Base-by-base conservation (phyloP, 2,888 invertebrate genomes). In the Scaptomyza caliginosa region DNA sequence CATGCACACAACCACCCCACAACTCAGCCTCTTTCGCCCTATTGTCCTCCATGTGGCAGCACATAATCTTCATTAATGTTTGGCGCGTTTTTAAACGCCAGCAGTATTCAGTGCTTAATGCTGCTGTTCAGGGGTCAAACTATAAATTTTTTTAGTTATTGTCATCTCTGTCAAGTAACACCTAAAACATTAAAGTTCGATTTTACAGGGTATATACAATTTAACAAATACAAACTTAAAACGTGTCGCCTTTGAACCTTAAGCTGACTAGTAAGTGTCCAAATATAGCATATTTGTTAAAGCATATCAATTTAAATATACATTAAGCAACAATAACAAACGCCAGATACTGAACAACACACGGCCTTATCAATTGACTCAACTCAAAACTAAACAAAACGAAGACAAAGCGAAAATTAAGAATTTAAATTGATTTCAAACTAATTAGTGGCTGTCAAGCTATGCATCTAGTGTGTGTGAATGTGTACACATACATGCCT, bases 351-450 rank as follows among this genome's bases (percentile, higher is more conserved):
- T 39, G 56, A 43, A 48, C 55, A 39, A 11, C n/a, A 48, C 23
- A 5, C n/a, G 13, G 56, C 19, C 67, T 74, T 72, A 78, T 80
- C 75, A 59, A 52, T 24, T 65, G 43, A 11, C 13, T 23, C 4
- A 50, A 7, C 21, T n/a, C n/a, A 34, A 46, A 13, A 19, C 13
- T 16, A 10, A 6, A 21, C 7, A 36, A 28, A 19, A 57, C 19
- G n/a, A 59, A 42, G 36, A 17, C 21, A 30, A 8, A 40, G 30
- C 36, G 32, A 40, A 50, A 39, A 54, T 40, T 36, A 11, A 32
- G n/a, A 45, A 54, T 60, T 60, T 23, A 74, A 80, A 79, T 77
- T 75, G 67, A 77, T 77, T 77, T 55, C 34, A 45, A 49, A 52
- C 49, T 69, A 77, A 76, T 76, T 76, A 71, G 54, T 57, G 49